Evolutionary conservation across 1,140 invertebrate genomes (phyloP), one percentile per base, ranked within the genome.

Genomic region (Thaumatotibia leucotreta): DNA sequence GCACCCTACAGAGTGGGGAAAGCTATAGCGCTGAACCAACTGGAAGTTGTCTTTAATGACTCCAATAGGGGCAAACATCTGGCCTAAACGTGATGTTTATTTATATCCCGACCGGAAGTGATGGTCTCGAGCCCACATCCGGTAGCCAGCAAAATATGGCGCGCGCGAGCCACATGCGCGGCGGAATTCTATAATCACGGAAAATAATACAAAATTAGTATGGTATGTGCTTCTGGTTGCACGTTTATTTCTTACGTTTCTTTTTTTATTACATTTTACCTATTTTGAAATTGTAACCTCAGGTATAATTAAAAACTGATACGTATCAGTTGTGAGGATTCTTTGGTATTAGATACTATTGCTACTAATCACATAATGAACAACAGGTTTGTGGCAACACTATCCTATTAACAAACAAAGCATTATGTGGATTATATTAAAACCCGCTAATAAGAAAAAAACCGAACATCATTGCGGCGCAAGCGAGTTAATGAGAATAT

Each of bases 51-150:
- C 52, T 11, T 14, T 58, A 31, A 54, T 58, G 52, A 17, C 4
- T 27, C 52, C 52, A 29, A 58, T 58, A 29, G 72, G 82, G 81
- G 80, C 70, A 69, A 83, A 80, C 86, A 85, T 86, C 83, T 84
- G 84, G 82, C 75, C 62, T 35, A 76, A 77, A 80, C 82, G 76
- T 68, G 61, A 76, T 83, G 80, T 86, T 84, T 86, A 88, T 88
- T 85, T 86, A 88, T 86, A 83, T 79, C 76, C 77, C 74, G 66
- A 73, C 73, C 81, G 85, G 84, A 88, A 88, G 76, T 80, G 82
- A 75, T 77, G 75, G 75, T 77, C 77, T 71, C 68, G 75, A 79
- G 70, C 80, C 82, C 83, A 81, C 84, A 86, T 88, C 86, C 86
- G 80, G 77, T 69, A 70, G 61, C 62, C 64, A 31, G 65, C 71